These are phyloP conservation scores for Drosophila jambulina DNA, from an alignment of 1,140 invertebrate genomes.

Conservation along the genomic window DNA sequence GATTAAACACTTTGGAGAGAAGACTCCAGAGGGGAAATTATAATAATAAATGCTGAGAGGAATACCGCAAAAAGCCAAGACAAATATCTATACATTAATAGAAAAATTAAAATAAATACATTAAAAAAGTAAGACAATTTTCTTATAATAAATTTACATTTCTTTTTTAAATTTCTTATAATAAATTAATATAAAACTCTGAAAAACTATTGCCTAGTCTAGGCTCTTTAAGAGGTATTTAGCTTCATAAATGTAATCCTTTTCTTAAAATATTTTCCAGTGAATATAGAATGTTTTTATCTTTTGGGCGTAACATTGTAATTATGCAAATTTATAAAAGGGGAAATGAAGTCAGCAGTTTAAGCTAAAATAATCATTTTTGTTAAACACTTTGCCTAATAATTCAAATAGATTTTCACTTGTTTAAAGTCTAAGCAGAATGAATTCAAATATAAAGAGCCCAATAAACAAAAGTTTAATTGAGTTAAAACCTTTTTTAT, in stretches of 20 bases:
- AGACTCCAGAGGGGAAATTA: neutral
- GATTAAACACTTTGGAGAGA: neutral
- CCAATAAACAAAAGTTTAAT: neutral
- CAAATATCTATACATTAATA: no score
- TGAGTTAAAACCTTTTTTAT: no score
- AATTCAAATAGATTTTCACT: neutral
- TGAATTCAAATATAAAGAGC: no score
- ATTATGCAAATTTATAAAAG: neutral
- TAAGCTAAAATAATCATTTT: neutral
- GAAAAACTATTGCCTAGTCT: neutral
- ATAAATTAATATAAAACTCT: neutral
- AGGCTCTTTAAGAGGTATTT: no score
- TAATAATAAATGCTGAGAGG: neutral
- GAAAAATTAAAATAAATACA: no score
- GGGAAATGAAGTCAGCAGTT: neutral
- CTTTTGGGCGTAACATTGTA: neutral
- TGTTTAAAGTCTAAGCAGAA: neutral
- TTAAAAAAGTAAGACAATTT: no score
- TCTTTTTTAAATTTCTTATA: no score
- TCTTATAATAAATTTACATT: no score
- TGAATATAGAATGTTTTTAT: no score
- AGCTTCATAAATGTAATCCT: neutral
- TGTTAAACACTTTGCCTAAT: neutral
- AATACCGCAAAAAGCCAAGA: neutral
- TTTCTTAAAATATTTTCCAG: neutral